Evolutionary conservation across 2,113 vertebrate genomes (phyloP), one percentile per base, ranked within the genome.

Genomic region (Plecturocebus donacophilus): DNA sequence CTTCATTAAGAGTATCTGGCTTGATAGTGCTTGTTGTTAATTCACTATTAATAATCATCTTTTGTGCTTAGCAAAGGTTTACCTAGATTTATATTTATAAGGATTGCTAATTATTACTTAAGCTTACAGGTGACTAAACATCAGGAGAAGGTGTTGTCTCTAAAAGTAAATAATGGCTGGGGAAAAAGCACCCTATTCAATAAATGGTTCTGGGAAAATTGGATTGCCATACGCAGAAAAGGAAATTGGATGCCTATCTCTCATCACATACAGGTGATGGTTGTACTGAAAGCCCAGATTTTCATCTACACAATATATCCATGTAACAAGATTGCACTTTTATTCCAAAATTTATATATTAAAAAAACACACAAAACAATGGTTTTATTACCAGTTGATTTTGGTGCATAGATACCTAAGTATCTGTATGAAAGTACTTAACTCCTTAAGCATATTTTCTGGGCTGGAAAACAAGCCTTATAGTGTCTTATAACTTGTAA

Each of bases 21-120:
- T 76, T 75, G 76, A 42, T 38, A 79, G 23, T 68, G 38, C 76
- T 49, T 77, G 6, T 54, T 61, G 80, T 61, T 54, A 87, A 40
- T 6, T 77, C 75, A 95, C 30, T 45, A 90, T 54, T 79, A 82
- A 84, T 6, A 70, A 54, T n/a, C 58, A 17, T 3, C 8, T 87
- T 54, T 64, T 71, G 5, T 64, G 23, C 77, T 32, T 87, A 79
- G 64, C 4, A 79, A 8, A 5, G 1, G 42, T 61, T 82, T 61
- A 81, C 19, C 23, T 86, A 79, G 25, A 88, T 94, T 71, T 89
- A 83, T 35, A 87, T 95, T 85, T 77, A 79, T 42, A 79, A 66
- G 85, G 19, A 52, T 71, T 87, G 49, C 17, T 35, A 38, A 13
- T 81, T 45, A 89, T 90, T 77, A 84, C 27, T 92, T 80, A 81